Base-by-base conservation (phyloP, 1,140 invertebrate species). In the Cherax quadricarinatus region DNA sequence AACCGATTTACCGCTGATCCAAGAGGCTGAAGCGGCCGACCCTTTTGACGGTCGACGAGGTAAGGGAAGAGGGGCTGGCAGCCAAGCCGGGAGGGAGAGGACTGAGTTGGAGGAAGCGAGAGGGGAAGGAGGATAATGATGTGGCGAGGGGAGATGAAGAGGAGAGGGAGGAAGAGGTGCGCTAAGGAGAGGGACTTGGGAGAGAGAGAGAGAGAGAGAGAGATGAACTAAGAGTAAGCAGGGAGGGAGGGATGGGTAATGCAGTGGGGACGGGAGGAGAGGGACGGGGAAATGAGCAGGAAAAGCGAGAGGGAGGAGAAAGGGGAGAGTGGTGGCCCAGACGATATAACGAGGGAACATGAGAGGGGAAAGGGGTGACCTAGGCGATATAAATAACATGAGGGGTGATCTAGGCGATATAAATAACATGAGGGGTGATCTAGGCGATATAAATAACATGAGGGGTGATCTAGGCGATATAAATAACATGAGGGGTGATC, bases 1-100 rank as follows among this genome's bases (percentile, higher is more conserved):
- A 91, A 91, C 89, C 89, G 89, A 91, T 91, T 91, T 91, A 87
- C 84, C 79, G 89, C 75, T 91, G 89, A 91, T 91, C 89, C 89
- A 82, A 86, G 89, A 60, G 41, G 21, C 84, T 86, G 60, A 70
- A 73, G 84, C 75, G 84, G 41, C 30, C 84, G 53, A 86, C 89
- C 84, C 89, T 91, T 91, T 91, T 91, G 75, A 86, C 66, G 83
- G 62, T 18, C 24, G 18, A 70, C 21, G 57, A 9, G n/a, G 18
- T 12, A 24, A 16, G 84, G 84, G 41, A 21, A 75, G 70, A 41
- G 84, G 66, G 49, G 53, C 53, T 9, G 53, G 53, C 53, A 9
- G 53, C 53, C 53, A 10, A 24, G 18, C 24, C 7, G 75, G 75
- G 57, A n/a, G n/a, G 53, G n/a, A 48, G 41, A 73, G n/a, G 30